Conservation (phyloP, 2,797 vertebrate genomes). For the Oryzias sinensis region DNA sequence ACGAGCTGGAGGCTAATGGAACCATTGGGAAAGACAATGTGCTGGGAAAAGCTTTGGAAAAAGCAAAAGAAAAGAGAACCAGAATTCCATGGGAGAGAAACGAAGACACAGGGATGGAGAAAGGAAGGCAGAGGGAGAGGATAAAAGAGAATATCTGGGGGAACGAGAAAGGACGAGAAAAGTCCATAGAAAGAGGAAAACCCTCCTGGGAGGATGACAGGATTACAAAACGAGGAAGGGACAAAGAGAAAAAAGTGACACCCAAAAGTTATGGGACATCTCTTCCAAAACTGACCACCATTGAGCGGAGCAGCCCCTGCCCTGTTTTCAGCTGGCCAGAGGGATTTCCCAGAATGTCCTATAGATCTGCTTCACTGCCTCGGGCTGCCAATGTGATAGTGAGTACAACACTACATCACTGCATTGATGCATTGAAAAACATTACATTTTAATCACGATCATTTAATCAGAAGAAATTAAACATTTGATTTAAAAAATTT, state of each 20-base stretch:
- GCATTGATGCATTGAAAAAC: background rate
- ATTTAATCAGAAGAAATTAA: too few relatives aligned
- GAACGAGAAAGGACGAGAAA: slow-evolving; percentile 36
- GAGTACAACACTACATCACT: slow-evolving; percentile 35
- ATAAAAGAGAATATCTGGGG: slow-evolving; percentile 50
- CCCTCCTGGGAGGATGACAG: slow-evolving; percentile 45
- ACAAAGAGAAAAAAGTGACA: slow-evolving; percentile 54
- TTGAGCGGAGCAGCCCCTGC: slow-evolving; percentile 54
- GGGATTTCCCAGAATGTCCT: slow-evolving; percentile 63
- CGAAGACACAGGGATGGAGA: slow-evolving; percentile 34
- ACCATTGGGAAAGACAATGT: slow-evolving; percentile 49
- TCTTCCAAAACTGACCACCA: slow-evolving; percentile 15
- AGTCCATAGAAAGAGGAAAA: slow-evolving; percentile 35
- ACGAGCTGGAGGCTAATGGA: slow-evolving; percentile 66
- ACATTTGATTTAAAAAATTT: too few relatives aligned
- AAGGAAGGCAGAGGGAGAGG: slow-evolving; percentile 44
- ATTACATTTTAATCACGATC: too few relatives aligned
- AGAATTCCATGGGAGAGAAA: slow-evolving; percentile 52
- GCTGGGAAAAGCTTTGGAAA: slow-evolving; percentile 40
- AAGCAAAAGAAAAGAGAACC: slow-evolving; percentile 45
- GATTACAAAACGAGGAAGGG: slow-evolving; percentile 50
- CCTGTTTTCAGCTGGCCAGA: slow-evolving; percentile 65
- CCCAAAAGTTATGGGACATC: slow-evolving; percentile 26
- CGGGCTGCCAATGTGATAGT: slow-evolving; percentile 77
- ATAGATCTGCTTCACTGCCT: slow-evolving; percentile 79